Percentiles rank a stretch among this genome's conserved stretches.
These are phyloP conservation scores for Platysteira castanea DNA, from an alignment of 2,113 vertebrate species.

Conservation along the genomic window DNA sequence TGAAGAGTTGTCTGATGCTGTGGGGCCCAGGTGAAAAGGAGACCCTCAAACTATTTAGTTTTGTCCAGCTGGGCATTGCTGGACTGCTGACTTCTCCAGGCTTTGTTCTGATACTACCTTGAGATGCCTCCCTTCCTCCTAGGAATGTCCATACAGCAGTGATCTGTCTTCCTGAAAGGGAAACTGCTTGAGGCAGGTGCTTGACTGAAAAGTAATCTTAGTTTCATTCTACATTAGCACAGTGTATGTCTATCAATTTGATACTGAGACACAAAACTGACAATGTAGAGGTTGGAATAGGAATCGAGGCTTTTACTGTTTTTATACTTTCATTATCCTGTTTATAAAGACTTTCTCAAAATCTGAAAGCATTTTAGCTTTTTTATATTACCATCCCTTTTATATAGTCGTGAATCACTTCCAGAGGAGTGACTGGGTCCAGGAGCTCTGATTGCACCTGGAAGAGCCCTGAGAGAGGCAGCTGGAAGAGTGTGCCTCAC, in stretches of 20 bases:
- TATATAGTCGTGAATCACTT: background rate
- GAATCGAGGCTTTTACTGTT: background rate
- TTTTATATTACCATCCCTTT: background rate
- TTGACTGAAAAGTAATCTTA: background rate
- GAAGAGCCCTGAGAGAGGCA: background rate
- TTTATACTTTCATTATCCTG: background rate
- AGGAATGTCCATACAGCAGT: background rate
- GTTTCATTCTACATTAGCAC: background rate
- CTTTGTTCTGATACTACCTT: background rate
- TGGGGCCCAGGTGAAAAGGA: background rate
- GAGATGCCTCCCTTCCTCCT: background rate
- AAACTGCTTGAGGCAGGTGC: background rate
- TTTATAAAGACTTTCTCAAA: background rate
- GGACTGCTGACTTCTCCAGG: background rate
- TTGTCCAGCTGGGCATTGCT: background rate
- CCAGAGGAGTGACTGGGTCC: background rate
- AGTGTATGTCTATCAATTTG: background rate
- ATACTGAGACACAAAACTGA: background rate
- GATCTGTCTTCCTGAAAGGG: background rate
- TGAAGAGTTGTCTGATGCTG: background rate
- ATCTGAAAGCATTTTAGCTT: background rate
- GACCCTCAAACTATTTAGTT: background rate
- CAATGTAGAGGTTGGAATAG: background rate
- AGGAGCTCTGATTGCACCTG: background rate
- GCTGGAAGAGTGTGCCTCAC: background rate